Conservation (phyloP, 2,888 invertebrate genomes). For the Omphaloscelis lunosa region DNA sequence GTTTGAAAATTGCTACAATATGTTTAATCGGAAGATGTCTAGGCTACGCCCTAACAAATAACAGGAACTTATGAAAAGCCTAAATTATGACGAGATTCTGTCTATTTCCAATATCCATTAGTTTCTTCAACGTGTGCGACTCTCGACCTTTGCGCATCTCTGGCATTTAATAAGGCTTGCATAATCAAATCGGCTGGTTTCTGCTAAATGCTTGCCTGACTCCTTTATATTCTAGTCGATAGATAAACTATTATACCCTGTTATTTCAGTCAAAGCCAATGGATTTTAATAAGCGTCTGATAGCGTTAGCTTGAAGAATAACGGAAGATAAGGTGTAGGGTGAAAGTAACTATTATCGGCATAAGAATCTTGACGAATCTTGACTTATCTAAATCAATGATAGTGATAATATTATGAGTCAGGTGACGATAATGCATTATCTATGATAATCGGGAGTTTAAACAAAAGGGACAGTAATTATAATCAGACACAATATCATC, state of each 20-base stretch:
- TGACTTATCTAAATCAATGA: neutral
- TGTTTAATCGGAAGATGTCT: neutral
- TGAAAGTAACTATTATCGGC: neutral
- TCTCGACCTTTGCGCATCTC: constrained; percentile 8
- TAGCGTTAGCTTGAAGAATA: constrained; percentile 32
- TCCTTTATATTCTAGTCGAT: constrained; percentile 16
- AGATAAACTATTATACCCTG: constrained; percentile 35
- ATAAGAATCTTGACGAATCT: no score
- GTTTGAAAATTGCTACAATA: neutral
- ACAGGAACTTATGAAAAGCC: neutral
- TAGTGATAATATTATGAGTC: neutral
- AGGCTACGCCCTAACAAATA: no score
- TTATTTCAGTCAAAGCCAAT: constrained; percentile 34
- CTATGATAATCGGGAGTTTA: neutral
- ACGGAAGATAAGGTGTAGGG: constrained; percentile 50
- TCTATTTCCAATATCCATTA: neutral
- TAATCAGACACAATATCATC: neutral
- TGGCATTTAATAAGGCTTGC: constrained; percentile 34
- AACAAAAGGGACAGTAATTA: neutral
- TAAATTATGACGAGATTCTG: neutral
- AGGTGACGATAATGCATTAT: neutral
- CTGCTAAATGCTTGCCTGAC: constrained; percentile 14
- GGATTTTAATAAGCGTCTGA: constrained; percentile 40
- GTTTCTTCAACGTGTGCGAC: neutral
- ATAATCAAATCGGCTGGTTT: constrained; percentile 43